phyloP scores from a whole-genome alignment of 1,140 invertebrate genomes.

The Telenomus remus region DNA sequence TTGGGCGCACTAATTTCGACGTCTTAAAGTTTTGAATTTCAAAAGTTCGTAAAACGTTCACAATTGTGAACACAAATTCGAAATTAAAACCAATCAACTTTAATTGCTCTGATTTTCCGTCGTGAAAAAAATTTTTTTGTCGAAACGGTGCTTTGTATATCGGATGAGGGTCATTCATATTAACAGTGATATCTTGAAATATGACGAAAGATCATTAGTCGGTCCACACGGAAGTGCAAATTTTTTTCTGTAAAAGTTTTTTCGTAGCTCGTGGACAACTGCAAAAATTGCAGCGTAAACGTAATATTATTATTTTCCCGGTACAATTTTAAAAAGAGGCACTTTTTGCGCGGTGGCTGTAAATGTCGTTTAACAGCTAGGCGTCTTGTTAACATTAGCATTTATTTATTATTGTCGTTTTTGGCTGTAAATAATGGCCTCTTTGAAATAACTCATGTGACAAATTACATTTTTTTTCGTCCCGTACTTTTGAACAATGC shows the following conservation, averaged over 20 bases:
- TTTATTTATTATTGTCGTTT: slow-evolving; percentile 27
- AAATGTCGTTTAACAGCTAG: slow-evolving; percentile 27
- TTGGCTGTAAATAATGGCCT: not conserved
- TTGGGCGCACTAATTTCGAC: no score
- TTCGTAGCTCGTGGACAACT: not conserved
- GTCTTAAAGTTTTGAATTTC: no score
- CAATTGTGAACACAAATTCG: no score
- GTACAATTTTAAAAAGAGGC: slow-evolving; percentile 5
- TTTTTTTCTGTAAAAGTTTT: not conserved
- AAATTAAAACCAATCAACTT: no score
- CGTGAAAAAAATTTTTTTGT: no score
- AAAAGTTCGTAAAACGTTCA: no score
- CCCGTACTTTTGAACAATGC: slow-evolving; percentile 32
- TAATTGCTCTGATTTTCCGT: no score
- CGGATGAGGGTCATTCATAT: not conserved
- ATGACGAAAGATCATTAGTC: not conserved
- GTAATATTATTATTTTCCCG: slow-evolving; percentile 17
- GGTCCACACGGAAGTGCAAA: slow-evolving; percentile 1
- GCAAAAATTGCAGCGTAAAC: not conserved
- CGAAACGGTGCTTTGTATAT: not conserved
- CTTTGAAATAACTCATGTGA: slow-evolving; percentile 38
- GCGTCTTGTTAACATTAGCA: slow-evolving; percentile 37
- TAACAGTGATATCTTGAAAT: not conserved
- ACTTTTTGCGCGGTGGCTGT: slow-evolving; percentile 15
- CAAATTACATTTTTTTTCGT: slow-evolving; percentile 42